Conservation (phyloP, 2,797 vertebrate genomes). For the Erethizon dorsatum region DNA sequence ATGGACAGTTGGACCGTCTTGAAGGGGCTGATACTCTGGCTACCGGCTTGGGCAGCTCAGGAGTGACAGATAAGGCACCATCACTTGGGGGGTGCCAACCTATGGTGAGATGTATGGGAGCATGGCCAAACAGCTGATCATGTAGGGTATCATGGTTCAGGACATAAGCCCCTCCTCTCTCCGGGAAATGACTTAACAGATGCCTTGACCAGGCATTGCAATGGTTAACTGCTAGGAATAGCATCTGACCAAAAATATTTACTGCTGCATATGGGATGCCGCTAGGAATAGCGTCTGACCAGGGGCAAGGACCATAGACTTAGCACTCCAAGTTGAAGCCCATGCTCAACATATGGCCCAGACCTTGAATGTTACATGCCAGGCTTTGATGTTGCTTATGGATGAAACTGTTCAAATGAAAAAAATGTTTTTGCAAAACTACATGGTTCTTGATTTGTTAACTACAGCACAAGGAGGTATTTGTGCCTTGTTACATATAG, state of each 20-base stretch:
- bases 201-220: neutral
- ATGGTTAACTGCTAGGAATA: neutral
- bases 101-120: neutral
- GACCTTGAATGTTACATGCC: neutral
- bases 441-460: neutral
- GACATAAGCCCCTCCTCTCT: neutral
- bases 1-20: neutral
- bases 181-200: neutral
- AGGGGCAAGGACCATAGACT: neutral
- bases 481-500: neutral
- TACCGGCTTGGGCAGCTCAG: neutral
- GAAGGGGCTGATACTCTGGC: neutral
- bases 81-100: neutral
- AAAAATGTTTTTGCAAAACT: neutral
- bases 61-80: neutral
- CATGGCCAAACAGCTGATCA: neutral
- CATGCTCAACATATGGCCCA: neutral
- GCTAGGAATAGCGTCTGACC: neutral
- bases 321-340: neutral
- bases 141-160: neutral
- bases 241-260: neutral
- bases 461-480: neutral
- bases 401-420: neutral
- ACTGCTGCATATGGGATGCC: neutral
- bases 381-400: neutral